Percentiles rank a stretch among this genome's conserved stretches.
Evolutionary conservation across 2,797 vertebrate species (phyloP).

Genomic region (Poeciliopsis presidionis): DNA sequence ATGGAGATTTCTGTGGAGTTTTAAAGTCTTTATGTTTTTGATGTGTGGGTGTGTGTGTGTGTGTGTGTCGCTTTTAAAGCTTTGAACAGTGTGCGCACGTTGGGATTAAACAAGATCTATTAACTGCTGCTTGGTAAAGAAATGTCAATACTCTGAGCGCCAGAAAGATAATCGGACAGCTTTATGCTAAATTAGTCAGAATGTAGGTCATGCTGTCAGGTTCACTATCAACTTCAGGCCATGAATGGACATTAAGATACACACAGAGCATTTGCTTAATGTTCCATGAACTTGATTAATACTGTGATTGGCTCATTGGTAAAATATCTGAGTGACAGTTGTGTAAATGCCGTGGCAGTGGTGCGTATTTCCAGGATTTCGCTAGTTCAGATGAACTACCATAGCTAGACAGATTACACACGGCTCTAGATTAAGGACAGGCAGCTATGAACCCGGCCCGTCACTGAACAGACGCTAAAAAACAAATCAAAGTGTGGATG

Average conservation of each 20-base stretch:
- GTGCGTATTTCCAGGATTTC: not conserved
- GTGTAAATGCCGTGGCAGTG: not conserved
- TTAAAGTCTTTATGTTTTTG: not conserved
- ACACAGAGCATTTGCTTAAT: not conserved
- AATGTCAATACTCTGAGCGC: not conserved
- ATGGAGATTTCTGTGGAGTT: not conserved
- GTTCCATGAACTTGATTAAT: not conserved
- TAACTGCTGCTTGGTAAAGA: not conserved
- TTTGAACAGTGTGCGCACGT: not conserved
- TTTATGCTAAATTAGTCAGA: not conserved
- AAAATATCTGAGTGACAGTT: not conserved
- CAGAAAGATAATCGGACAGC: not conserved
- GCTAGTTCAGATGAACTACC: too few relatives aligned
- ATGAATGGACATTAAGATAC: not conserved
- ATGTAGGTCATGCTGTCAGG: not conserved
- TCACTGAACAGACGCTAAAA: too few relatives aligned
- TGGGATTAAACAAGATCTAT: not conserved
- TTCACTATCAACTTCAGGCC: not conserved
- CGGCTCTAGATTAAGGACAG: too few relatives aligned
- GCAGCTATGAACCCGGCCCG: too few relatives aligned
- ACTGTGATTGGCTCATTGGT: not conserved
- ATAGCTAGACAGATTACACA: too few relatives aligned
- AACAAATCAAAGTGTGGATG: too few relatives aligned
- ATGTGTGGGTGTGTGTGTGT: not conserved
- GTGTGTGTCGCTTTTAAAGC: not conserved